These are phyloP conservation scores for Hyperoodon ampullatus DNA, from an alignment of 2,113 vertebrate species.

Conservation along the genomic window DNA sequence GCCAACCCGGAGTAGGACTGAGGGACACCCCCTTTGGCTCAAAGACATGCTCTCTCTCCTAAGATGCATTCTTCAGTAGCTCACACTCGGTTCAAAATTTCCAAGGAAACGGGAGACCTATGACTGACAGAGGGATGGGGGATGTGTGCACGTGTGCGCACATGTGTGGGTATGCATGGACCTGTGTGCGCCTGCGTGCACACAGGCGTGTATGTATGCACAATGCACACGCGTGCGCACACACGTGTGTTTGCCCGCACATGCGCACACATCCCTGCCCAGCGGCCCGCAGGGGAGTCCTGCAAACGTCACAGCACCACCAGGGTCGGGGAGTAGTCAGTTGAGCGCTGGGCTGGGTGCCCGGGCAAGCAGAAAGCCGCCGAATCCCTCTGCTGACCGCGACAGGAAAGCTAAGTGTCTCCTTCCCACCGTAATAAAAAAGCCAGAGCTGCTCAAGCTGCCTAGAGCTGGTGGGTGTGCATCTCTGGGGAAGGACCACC, in stretches of 20 bases:
- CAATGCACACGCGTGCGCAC: too few relatives aligned
- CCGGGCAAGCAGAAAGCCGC: neutral
- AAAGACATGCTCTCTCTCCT: neutral
- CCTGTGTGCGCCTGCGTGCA: rapidly evolving
- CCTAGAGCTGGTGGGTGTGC: neutral
- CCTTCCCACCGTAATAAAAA: neutral
- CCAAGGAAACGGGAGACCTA: neutral
- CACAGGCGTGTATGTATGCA: rapidly evolving
- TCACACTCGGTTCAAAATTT: neutral
- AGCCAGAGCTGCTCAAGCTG: neutral
- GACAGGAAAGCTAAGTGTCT: neutral
- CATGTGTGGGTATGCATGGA: too few relatives aligned
- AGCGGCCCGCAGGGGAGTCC: neutral
- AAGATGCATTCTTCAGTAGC: rapidly evolving
- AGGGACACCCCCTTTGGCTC: neutral
- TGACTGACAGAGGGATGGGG: rapidly evolving
- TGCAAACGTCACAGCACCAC: rapidly evolving
- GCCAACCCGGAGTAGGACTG: rapidly evolving
- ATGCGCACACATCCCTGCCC: rapidly evolving
- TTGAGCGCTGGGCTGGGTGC: neutral
- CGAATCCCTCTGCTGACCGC: neutral
- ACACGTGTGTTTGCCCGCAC: rapidly evolving
- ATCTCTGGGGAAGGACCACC: rapidly evolving
- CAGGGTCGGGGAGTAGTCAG: rapidly evolving
- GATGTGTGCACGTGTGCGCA: rapidly evolving